phyloP scores from a whole-genome alignment of 1,140 invertebrate genomes.

The Zeugodacus cucurbitae region DNA sequence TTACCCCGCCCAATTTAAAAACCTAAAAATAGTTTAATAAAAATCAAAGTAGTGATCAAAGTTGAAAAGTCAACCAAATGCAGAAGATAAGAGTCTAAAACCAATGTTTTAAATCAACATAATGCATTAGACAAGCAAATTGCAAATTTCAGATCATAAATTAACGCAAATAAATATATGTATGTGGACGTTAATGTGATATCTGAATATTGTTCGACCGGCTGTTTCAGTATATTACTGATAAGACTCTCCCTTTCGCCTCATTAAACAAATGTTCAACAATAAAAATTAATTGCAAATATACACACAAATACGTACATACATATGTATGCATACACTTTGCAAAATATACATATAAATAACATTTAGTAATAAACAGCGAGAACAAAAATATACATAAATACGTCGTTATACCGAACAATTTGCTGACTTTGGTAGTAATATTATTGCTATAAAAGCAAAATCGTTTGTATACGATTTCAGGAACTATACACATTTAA shows the following conservation, averaged over 20 bases:
- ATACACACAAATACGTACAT: not conserved
- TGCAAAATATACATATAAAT: not conserved
- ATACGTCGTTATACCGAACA: not conserved
- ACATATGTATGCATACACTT: not conserved
- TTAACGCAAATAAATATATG: not conserved
- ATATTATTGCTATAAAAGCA: not conserved
- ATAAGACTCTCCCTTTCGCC: not conserved
- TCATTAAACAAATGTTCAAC: not conserved
- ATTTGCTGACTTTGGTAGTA: not conserved
- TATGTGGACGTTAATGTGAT: not conserved
- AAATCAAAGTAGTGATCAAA: not conserved
- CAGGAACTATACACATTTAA: not conserved
- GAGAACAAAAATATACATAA: too few relatives aligned
- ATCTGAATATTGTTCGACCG: not conserved
- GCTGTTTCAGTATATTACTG: not conserved
- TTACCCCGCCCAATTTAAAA: not conserved
- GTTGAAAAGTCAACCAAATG: constrained; percentile 1
- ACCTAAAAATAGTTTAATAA: not conserved
- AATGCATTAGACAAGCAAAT: not conserved
- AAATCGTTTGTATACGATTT: not conserved
- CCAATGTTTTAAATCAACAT: not conserved
- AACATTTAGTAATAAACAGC: not conserved
- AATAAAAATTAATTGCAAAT: not conserved
- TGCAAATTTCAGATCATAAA: not conserved
- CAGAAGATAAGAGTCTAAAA: not conserved